phyloP scores from a whole-genome alignment of 2,888 invertebrate species.

The Mythimna impura region DNA sequence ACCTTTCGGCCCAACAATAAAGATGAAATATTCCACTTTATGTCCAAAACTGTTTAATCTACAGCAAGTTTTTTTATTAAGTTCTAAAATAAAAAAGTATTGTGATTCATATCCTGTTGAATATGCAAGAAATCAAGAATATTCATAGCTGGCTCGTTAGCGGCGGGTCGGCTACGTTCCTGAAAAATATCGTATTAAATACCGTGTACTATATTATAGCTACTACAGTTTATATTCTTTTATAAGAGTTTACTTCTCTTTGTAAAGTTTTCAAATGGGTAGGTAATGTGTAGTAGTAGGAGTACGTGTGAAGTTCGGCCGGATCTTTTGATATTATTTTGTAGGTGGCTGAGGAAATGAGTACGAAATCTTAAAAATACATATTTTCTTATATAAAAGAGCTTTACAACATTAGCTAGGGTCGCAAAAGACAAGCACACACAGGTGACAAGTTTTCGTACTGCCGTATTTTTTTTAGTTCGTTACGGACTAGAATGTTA shows the following conservation, averaged over 20 bases:
- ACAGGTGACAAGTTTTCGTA: background rate
- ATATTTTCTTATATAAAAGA: background rate
- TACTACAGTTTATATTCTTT: slow-evolving; percentile 30
- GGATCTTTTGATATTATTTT: background rate
- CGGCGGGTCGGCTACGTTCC: slow-evolving; percentile 78
- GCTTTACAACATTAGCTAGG: background rate
- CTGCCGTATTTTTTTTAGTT: background rate
- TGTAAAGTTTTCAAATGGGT: slow-evolving; percentile 6
- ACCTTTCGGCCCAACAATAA: background rate
- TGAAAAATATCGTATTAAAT: slow-evolving; percentile 76
- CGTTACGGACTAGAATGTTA: background rate
- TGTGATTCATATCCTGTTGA: slow-evolving; percentile 87
- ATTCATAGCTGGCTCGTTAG: slow-evolving; percentile 87
- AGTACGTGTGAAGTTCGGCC: background rate
- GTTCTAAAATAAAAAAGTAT: slow-evolving; percentile 82
- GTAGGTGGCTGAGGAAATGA: background rate
- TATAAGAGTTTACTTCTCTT: background rate
- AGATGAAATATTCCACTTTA: slow-evolving; percentile 40
- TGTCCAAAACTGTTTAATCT: slow-evolving; percentile 48
- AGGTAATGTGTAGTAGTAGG: background rate
- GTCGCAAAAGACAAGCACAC: background rate
- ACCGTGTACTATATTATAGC: slow-evolving; percentile 35
- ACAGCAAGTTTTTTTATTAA: slow-evolving; percentile 70
- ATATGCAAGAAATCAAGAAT: slow-evolving; percentile 84
- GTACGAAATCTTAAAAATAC: background rate